Percentiles rank a stretch among this genome's conserved stretches.
These are phyloP conservation scores for Lysandra bellargus DNA, from an alignment of 2,888 invertebrate genomes.

Conservation along the genomic window DNA sequence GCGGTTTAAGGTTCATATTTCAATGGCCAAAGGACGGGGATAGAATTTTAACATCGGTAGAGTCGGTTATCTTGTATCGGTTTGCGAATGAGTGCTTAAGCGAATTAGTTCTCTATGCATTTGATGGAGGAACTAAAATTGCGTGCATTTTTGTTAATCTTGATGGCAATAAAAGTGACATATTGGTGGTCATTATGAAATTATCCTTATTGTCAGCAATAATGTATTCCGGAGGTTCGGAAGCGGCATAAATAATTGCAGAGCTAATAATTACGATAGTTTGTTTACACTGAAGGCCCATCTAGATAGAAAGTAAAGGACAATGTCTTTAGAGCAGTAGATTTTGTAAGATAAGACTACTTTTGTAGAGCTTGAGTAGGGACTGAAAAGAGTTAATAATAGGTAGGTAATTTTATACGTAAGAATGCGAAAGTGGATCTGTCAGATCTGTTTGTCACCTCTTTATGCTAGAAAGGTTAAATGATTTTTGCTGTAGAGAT, in stretches of 20 bases:
- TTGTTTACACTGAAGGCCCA: neutral
- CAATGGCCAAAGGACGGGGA: neutral
- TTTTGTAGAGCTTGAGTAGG: too few species aligned
- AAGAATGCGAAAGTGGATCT: too few species aligned
- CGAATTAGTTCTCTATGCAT: conserved; percentile 33
- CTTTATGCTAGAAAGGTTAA: too few species aligned
- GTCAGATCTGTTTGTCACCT: too few species aligned
- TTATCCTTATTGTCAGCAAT: conserved; percentile 46
- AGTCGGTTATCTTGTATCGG: conserved; percentile 10
- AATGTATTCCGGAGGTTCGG: conserved; percentile 45
- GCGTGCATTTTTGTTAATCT: conserved; percentile 22
- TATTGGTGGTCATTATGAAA: conserved; percentile 44
- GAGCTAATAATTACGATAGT: conserved; percentile 40
- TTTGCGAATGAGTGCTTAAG: conserved; percentile 9
- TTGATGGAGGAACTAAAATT: neutral
- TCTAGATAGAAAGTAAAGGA: neutral
- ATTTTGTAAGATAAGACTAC: too few species aligned
- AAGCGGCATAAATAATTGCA: conserved; percentile 41
- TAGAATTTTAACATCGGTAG: conserved; percentile 18
- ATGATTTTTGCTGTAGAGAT: too few species aligned
- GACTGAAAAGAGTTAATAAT: too few species aligned
- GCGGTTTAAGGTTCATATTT: conserved; percentile 21
- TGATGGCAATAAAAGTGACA: conserved; percentile 45
- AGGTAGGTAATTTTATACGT: too few species aligned
- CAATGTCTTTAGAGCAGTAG: neutral